These are phyloP conservation scores for Enteromius thamalakanensis DNA, from an alignment of 2,797 vertebrate species.

Conservation along the genomic window DNA sequence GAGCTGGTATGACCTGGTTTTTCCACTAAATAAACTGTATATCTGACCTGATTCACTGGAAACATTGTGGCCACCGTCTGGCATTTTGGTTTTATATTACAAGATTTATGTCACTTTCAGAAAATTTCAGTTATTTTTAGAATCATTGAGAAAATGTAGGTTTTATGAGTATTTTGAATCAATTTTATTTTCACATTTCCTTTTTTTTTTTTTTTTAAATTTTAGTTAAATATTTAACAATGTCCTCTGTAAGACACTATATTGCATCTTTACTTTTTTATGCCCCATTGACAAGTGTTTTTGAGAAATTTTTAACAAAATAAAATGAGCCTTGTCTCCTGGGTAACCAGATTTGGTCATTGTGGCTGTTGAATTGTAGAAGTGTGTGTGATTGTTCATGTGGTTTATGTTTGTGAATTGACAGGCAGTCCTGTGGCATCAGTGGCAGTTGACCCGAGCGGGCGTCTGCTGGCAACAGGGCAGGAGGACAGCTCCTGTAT, in stretches of 20 bases:
- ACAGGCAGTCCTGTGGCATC: slow-evolving; percentile 95
- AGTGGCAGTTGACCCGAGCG: slow-evolving; percentile 95
- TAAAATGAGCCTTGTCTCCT: neutral
- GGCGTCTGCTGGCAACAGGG: slow-evolving; percentile 92
- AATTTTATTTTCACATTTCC: neutral
- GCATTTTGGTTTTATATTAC: neutral
- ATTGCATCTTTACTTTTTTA: neutral
- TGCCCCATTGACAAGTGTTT: neutral
- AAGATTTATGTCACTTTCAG: neutral
- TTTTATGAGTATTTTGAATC: neutral
- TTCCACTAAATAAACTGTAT: neutral
- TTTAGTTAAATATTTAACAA: neutral
- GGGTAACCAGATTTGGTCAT: neutral
- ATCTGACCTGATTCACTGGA: neutral
- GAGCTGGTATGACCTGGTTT: neutral
- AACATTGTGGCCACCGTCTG: neutral
- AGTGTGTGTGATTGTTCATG: slow-evolving; percentile 1
- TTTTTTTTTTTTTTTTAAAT: neutral
- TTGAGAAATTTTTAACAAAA: neutral
- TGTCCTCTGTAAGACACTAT: neutral
- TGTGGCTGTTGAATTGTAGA: neutral
- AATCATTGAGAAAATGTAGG: neutral
- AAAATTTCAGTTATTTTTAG: neutral
- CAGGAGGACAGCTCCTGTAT: slow-evolving; percentile 97
- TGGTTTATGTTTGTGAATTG: slow-evolving; percentile 19